A percentile compares a stretch with the other conserved stretches of the same genome.
Conservation (phyloP, 2,888 invertebrate species). For the Brachylomia viminalis region DNA sequence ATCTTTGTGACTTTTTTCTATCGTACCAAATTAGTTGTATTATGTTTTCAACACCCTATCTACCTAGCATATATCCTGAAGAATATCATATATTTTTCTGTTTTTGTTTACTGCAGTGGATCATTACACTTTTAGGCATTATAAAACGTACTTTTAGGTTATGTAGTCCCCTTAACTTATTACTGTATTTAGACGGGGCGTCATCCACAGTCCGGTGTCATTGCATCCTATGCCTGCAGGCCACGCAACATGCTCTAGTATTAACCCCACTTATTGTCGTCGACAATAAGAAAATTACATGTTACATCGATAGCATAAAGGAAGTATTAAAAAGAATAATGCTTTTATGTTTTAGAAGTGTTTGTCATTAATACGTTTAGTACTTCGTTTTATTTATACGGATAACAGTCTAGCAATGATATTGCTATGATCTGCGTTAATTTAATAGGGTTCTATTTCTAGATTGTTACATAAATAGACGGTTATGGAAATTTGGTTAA, state of each 20-base stretch:
- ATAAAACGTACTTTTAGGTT: too few species aligned
- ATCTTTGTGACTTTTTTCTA: too few species aligned
- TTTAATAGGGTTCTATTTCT: too few species aligned
- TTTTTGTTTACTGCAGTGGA: too few species aligned
- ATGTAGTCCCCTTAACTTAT: slow-evolving; percentile 20
- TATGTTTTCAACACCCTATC: too few species aligned
- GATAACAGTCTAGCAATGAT: not conserved
- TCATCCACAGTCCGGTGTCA: slow-evolving; percentile 13
- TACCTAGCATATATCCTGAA: too few species aligned
- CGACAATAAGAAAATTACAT: slow-evolving; percentile 47
- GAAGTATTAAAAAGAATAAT: not conserved
- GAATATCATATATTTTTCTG: too few species aligned
- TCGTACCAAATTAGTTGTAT: too few species aligned
- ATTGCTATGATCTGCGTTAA: not conserved
- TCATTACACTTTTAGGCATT: too few species aligned
- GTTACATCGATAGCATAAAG: slow-evolving; percentile 16
- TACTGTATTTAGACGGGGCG: slow-evolving; percentile 9
- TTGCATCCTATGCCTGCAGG: slow-evolving; percentile 23
- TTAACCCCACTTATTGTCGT: slow-evolving; percentile 32
- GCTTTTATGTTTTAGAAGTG: not conserved
- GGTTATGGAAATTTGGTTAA: too few species aligned
- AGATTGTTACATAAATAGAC: too few species aligned
- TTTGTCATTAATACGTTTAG: too few species aligned
- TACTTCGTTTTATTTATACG: not conserved
- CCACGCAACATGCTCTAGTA: slow-evolving; percentile 14